Evolutionary conservation across 2,888 invertebrate genomes (phyloP).

Genomic region (Drosophila paramelanica): DNA sequence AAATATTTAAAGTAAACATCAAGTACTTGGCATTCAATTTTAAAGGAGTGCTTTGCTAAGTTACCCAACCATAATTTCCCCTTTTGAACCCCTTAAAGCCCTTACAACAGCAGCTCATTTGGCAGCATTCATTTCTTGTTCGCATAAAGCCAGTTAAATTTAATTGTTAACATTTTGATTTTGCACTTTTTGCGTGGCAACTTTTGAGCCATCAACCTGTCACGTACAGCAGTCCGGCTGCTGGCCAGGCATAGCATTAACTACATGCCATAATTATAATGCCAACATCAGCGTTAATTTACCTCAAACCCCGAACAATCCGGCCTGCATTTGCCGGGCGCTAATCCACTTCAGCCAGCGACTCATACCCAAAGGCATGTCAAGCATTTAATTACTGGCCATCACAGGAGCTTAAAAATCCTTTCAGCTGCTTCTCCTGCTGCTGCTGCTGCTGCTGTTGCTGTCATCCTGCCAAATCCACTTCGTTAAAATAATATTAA

Average conservation of each 20-base stretch:
- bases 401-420: constrained; percentile 71
- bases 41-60: neutral
- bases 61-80: neutral
- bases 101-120: neutral
- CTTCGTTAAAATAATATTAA: constrained; percentile 77
- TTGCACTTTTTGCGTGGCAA: constrained; percentile 5
- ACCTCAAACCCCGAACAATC: constrained; percentile 35
- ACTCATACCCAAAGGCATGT: constrained; percentile 66
- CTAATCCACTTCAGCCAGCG: constrained; percentile 46
- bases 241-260: constrained; percentile 55
- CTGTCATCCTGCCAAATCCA: constrained; percentile 48
- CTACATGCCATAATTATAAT: constrained; percentile 73
- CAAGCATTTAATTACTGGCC: constrained; percentile 78
- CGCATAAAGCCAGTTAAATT: constrained; percentile 24
- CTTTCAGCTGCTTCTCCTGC: constrained; percentile 7
- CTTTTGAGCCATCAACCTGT: constrained; percentile 36
- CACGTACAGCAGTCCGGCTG: constrained; percentile 25
- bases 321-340: constrained; percentile 18
- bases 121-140: neutral
- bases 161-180: constrained; percentile 44
- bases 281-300: constrained; percentile 71
- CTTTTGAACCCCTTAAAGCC: neutral
- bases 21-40: neutral
- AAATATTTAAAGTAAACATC: neutral
- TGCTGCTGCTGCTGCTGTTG: constrained; percentile 6